Conservation (phyloP, 2,888 invertebrate species). For the Heliconius cydno region DNA sequence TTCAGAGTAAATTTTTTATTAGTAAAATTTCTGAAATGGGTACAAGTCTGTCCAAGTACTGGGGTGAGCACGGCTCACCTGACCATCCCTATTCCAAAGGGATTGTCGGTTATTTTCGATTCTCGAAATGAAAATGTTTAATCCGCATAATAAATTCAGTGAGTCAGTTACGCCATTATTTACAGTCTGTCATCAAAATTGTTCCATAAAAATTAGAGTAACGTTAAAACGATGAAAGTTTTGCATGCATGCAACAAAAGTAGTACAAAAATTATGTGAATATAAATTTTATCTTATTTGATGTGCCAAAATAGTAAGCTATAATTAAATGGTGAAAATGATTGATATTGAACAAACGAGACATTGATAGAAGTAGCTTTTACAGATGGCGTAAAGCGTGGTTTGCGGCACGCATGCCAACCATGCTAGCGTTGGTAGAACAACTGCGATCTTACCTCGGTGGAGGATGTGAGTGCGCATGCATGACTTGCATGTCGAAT, state of each 20-base stretch:
- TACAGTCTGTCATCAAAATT: neutral
- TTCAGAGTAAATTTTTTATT: too few relatives aligned
- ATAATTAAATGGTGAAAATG: neutral
- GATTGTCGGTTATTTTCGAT: neutral
- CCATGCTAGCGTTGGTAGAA: conserved; percentile 83
- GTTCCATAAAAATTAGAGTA: neutral
- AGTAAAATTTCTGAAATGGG: too few relatives aligned
- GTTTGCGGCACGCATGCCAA: conserved; percentile 74
- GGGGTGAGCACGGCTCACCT: too few relatives aligned
- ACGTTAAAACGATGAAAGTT: neutral
- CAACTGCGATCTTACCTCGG: conserved; percentile 81
- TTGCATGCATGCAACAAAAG: neutral
- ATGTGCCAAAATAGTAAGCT: neutral
- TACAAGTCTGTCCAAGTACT: too few relatives aligned
- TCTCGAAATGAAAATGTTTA: neutral
- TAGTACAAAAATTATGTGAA: neutral
- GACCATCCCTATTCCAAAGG: too few relatives aligned
- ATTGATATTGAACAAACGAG: neutral
- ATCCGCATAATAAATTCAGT: neutral
- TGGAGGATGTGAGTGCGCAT: conserved; percentile 81
- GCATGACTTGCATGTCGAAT: conserved; percentile 56
- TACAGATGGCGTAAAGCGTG: conserved; percentile 81
- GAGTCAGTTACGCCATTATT: neutral
- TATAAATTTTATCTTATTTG: neutral
- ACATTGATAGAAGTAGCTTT: conserved; percentile 67